These are phyloP conservation scores for Fregetta grallaria DNA, from an alignment of 2,113 vertebrate genomes.

Conservation along the genomic window DNA sequence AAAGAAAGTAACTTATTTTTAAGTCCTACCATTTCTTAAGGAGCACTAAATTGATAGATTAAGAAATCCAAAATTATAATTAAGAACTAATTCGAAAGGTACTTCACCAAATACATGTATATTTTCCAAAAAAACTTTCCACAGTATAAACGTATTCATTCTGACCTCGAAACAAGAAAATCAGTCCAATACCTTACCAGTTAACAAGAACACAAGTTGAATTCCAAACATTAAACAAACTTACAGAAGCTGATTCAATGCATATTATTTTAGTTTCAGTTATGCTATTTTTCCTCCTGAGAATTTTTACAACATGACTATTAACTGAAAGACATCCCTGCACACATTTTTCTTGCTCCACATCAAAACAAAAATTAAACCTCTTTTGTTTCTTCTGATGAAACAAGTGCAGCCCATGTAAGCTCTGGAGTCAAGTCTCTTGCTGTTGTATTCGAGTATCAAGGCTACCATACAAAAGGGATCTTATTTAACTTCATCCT, in stretches of 20 bases:
- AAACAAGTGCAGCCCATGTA: background rate
- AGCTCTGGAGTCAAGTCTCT: background rate
- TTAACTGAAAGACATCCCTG: background rate
- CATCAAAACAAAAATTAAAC: background rate
- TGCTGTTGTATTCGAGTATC: background rate
- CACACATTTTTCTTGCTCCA: background rate
- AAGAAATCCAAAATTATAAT: constrained; percentile 37
- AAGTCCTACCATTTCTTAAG: constrained; percentile 51
- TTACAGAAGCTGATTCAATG: background rate
- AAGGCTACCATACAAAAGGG: background rate
- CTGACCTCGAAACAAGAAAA: background rate
- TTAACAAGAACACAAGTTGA: background rate
- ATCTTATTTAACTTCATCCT: background rate
- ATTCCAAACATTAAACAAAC: background rate
- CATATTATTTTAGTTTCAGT: background rate
- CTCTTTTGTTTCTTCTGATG: background rate
- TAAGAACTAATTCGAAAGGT: background rate
- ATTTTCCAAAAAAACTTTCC: background rate
- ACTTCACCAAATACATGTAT: background rate
- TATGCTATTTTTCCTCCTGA: background rate
- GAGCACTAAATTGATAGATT: constrained; percentile 61
- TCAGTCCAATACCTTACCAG: background rate
- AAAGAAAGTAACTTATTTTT: constrained; percentile 46
- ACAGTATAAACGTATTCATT: background rate
- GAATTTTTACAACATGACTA: background rate